Percentiles rank a stretch among this genome's conserved stretches.
Conservation (phyloP, 2,113 vertebrate species). For the Colistium nudipinnis region DNA sequence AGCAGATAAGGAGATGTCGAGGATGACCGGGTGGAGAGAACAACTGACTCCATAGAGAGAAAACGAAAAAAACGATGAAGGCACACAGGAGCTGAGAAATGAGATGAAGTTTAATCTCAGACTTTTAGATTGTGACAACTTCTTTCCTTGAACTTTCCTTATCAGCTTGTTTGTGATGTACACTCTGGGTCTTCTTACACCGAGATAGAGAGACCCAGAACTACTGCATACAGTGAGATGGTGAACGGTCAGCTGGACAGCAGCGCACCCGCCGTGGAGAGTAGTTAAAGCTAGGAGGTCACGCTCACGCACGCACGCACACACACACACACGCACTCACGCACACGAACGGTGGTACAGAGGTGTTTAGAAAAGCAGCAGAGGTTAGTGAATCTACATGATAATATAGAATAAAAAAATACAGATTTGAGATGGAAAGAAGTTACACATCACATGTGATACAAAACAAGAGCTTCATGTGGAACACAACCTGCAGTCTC, state of each 20-base stretch:
- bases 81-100: slow-evolving; percentile 49
- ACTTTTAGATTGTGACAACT: slow-evolving; percentile 19
- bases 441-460: slow-evolving; percentile 13
- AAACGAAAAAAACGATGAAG: slow-evolving; percentile 35
- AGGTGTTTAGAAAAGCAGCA: slow-evolving; percentile 40
- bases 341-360: neutral
- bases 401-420: slow-evolving; percentile 46
- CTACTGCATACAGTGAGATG: slow-evolving; percentile 6
- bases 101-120: slow-evolving; percentile 67
- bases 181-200: too few relatives aligned
- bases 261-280: neutral
- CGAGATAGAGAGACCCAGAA: neutral
- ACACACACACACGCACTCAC: neutral
- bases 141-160: slow-evolving; percentile 30
- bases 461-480: neutral
- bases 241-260: slow-evolving; percentile 4
- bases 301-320: neutral
- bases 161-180: slow-evolving; percentile 8
- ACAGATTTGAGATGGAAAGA: slow-evolving; percentile 34
- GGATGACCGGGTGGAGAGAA: slow-evolving; percentile 31
- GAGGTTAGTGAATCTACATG: slow-evolving; percentile 21
- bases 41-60: slow-evolving; percentile 1
- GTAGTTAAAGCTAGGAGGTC: slow-evolving; percentile 9
- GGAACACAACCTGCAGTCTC: neutral
- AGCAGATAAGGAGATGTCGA: slow-evolving; percentile 26